Evolutionary conservation across 92 coral and sea anemone species (phyloP).

Genomic region (Galaxea fascicularis): DNA sequence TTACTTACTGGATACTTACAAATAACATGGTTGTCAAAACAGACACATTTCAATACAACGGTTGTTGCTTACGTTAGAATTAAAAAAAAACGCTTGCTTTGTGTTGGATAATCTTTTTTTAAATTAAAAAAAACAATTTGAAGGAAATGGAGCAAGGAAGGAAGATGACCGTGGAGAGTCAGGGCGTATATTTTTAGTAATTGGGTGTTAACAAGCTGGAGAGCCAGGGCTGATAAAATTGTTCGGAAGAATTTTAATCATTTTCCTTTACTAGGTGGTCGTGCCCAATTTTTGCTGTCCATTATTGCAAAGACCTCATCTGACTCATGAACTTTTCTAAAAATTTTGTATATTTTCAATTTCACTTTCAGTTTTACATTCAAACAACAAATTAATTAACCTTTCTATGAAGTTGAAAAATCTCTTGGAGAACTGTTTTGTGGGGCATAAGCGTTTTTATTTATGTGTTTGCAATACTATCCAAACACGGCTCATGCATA

Average conservation of each 20-base stretch:
- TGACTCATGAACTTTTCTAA: no score
- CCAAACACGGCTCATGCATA: conserved; percentile 13
- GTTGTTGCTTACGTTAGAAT: not conserved
- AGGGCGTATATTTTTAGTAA: not conserved
- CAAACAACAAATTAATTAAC: not conserved
- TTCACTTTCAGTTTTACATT: not conserved
- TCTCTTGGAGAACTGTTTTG: not conserved
- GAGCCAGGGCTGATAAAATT: conserved; percentile 8
- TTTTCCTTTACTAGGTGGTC: not conserved
- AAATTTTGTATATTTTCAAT: not conserved
- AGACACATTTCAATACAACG: not conserved
- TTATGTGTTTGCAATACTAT: conserved; percentile 28
- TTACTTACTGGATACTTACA: not conserved
- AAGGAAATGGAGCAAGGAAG: not conserved
- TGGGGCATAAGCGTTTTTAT: not conserved
- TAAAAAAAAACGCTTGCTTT: not conserved
- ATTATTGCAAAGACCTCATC: not conserved
- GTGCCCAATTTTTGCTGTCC: not conserved
- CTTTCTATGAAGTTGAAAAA: not conserved
- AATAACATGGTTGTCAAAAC: conserved; percentile 22
- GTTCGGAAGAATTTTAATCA: not conserved
- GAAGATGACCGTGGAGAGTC: not conserved
- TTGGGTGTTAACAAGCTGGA: conserved; percentile 1
- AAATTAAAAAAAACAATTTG: not conserved
- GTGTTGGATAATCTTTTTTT: not conserved